Evolutionary conservation across 2,888 invertebrate species (phyloP).

Genomic region (Andrena flavipes): DNA sequence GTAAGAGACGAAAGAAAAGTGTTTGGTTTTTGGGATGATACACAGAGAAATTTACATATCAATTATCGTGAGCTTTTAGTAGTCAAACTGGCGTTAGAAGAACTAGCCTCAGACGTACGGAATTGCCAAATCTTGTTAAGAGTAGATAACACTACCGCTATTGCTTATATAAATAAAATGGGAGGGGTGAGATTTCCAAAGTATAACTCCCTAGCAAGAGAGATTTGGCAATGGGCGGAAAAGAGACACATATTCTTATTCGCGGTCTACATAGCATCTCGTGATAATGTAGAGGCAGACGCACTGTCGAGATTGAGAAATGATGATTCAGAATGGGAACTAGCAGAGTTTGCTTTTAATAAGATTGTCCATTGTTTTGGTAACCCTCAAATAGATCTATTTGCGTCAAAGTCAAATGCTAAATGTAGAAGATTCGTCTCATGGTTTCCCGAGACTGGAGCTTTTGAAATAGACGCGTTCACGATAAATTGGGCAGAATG

Average conservation of each 20-base stretch:
- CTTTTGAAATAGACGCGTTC: not conserved
- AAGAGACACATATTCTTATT: constrained; percentile 26
- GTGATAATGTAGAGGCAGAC: constrained; percentile 11
- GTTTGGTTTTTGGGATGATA: not conserved
- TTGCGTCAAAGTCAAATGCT: not conserved
- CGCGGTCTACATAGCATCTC: constrained; percentile 1
- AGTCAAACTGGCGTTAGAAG: not conserved
- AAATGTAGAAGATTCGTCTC: not conserved
- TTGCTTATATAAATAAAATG: constrained; percentile 16
- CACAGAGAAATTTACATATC: not conserved
- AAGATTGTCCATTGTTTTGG: not conserved
- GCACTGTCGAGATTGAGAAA: not conserved
- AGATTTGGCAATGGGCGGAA: constrained; percentile 47
- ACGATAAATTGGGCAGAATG: not conserved
- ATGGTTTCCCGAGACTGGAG: not conserved
- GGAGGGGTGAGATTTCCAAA: constrained; percentile 33
- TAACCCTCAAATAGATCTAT: not conserved
- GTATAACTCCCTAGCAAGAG: constrained; percentile 49
- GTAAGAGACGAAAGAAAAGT: not conserved
- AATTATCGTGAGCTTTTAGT: not conserved
- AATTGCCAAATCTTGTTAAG: constrained; percentile 55
- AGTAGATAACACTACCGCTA: constrained; percentile 60
- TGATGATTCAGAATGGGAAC: not conserved
- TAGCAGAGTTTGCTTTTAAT: not conserved
- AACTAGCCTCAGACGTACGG: constrained; percentile 21